Percentiles rank a stretch among this genome's conserved stretches.
Conservation (phyloP, 2,113 vertebrate genomes). For the Podarcis muralis region DNA sequence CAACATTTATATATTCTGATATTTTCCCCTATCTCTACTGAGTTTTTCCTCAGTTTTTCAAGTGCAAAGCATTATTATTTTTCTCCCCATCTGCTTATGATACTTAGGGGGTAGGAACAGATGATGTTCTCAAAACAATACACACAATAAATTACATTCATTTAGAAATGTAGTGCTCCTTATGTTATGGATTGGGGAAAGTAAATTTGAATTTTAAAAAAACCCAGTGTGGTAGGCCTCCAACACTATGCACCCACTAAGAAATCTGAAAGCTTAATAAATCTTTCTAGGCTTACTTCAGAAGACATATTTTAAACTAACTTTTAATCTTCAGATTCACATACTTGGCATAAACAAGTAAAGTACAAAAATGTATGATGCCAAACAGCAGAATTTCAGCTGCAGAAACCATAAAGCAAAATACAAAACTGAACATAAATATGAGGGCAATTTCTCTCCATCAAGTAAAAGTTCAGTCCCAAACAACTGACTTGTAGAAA, state of each 20-base stretch:
- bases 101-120: background rate
- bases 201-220: background rate
- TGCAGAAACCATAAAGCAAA: background rate
- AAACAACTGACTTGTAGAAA: background rate
- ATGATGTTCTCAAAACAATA: slow-evolving; percentile 17
- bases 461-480: background rate
- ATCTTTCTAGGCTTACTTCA: background rate
- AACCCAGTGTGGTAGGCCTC: background rate
- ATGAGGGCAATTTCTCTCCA: background rate
- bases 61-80: background rate
- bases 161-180: background rate
- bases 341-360: background rate
- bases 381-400: background rate
- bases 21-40: background rate
- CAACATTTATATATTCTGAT: background rate
- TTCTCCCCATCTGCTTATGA: slow-evolving; percentile 7
- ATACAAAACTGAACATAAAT: background rate
- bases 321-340: background rate
- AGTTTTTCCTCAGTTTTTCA: background rate
- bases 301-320: background rate
- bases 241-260: background rate
- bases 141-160: background rate
- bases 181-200: slow-evolving; percentile 9
- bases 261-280: background rate
- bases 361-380: background rate